Percentiles rank a stretch among this genome's conserved stretches.
These are phyloP conservation scores for Thereva nobilitata DNA, from an alignment of 2,888 invertebrate genomes.

Conservation along the genomic window DNA sequence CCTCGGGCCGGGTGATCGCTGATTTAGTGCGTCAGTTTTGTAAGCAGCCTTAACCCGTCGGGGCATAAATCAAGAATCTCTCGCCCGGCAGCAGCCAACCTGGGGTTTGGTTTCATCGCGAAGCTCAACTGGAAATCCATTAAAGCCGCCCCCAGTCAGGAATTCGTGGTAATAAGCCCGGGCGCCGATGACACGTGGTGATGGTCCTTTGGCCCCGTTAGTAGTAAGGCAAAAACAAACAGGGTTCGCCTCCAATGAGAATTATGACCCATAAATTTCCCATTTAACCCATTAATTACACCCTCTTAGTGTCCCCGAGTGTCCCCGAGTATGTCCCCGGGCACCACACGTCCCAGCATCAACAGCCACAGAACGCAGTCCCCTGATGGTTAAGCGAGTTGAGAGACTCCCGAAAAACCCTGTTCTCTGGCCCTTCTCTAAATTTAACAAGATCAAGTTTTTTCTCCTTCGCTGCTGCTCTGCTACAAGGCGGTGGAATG, in stretches of 20 bases:
- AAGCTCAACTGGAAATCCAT: conserved; percentile 21
- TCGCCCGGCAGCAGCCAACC: not conserved
- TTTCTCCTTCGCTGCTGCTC: conserved; percentile 1
- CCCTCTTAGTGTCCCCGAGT: conserved; percentile 13
- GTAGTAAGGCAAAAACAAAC: conserved; percentile 13
- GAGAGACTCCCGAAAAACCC: not conserved
- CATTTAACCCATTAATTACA: conserved; percentile 38
- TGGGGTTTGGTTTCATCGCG: conserved; percentile 7
- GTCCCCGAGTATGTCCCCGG: too few species aligned
- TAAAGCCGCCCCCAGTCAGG: conserved; percentile 15
- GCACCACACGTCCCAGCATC: too few species aligned
- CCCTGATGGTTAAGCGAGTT: too few species aligned
- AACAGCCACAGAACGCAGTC: too few species aligned
- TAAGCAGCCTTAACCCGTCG: conserved; percentile 23
- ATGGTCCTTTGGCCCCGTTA: not conserved
- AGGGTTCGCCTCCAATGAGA: conserved; percentile 16
- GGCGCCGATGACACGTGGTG: conserved; percentile 27
- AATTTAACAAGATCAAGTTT: conserved; percentile 23
- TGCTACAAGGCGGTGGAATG: conserved; percentile 5
- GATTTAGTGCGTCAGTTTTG: conserved; percentile 18
- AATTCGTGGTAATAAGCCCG: not conserved
- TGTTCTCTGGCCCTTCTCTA: conserved; percentile 16
- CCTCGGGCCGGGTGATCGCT: conserved; percentile 16
- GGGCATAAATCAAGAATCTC: conserved; percentile 22
- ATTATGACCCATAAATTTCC: conserved; percentile 40